A percentile compares a stretch with the other conserved stretches of the same genome.
These are phyloP conservation scores for Diploscapter pachys DNA, from an alignment of 1,140 invertebrate genomes.

Conservation along the genomic window DNA sequence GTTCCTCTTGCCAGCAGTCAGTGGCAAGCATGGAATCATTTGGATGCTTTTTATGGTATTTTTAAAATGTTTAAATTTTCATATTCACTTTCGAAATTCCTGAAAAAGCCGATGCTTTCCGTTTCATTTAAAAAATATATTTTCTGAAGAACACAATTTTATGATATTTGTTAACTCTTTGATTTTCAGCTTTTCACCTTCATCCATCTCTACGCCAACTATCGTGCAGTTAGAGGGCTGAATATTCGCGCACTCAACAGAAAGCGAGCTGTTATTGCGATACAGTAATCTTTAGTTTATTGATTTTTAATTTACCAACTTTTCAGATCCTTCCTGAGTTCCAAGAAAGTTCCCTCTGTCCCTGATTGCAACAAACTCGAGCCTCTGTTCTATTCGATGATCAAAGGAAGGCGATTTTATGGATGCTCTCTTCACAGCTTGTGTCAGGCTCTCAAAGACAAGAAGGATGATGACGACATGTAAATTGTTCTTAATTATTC, in stretches of 20 bases:
- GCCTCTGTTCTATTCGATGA: slow-evolving; percentile 27
- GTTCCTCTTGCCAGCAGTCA: slow-evolving; percentile 52
- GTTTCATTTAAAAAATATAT: too few species aligned
- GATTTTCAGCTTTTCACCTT: slow-evolving; percentile 67
- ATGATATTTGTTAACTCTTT: neutral
- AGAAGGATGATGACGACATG: too few species aligned
- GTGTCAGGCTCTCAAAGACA: too few species aligned
- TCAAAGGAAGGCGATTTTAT: slow-evolving; percentile 11
- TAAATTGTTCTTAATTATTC: too few species aligned
- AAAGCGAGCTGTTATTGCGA: slow-evolving; percentile 37
- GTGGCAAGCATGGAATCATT: slow-evolving; percentile 63
- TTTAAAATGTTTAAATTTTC: neutral
- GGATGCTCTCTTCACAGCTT: slow-evolving; percentile 13
- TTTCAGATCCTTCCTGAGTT: slow-evolving; percentile 33
- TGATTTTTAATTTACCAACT: neutral
- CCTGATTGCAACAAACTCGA: slow-evolving; percentile 13
- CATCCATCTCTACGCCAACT: slow-evolving; percentile 81
- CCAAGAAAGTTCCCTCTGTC: slow-evolving; percentile 27
- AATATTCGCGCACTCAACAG: slow-evolving; percentile 75
- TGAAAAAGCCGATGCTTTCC: too few species aligned
- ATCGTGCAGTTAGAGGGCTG: slow-evolving; percentile 74
- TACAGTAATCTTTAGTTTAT: slow-evolving; percentile 38
- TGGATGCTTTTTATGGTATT: slow-evolving; percentile 68
- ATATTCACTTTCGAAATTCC: too few species aligned
- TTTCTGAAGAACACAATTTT: too few species aligned